Evolutionary conservation across 2,888 invertebrate species (phyloP).

Genomic region (Hirudinaria manillensis): DNA sequence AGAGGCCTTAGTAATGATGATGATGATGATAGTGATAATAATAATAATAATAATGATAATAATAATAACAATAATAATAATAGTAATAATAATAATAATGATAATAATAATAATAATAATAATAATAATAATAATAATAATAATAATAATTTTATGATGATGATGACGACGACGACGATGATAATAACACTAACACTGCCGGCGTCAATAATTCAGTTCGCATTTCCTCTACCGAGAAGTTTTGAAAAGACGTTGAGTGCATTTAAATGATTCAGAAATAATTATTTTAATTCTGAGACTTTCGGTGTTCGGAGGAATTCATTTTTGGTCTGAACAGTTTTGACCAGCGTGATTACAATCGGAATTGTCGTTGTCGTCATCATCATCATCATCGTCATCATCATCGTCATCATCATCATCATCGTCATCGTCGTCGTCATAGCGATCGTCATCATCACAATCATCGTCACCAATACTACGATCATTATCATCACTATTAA

Average conservation of each 20-base stretch:
- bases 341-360: slow-evolving; percentile 12
- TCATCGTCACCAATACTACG: background rate
- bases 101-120: background rate
- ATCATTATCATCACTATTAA: background rate
- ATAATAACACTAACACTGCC: background rate
- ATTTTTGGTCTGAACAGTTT: background rate
- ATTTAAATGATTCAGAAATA: no score
- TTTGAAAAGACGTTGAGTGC: no score
- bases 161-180: slow-evolving; percentile 14
- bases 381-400: slow-evolving; percentile 30
- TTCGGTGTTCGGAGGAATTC: no score
- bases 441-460: slow-evolving; percentile 13
- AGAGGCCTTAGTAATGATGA: background rate
- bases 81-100: slow-evolving; percentile 7
- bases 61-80: background rate
- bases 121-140: background rate
- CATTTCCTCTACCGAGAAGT: background rate
- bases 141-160: background rate
- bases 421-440: slow-evolving; percentile 25
- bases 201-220: background rate
- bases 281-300: no score
- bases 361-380: slow-evolving; percentile 17
- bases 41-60: background rate
- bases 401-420: slow-evolving; percentile 28
- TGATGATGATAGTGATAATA: background rate